A percentile compares a stretch with the other conserved stretches of the same genome.
Conservation (phyloP, 2,888 invertebrate genomes). For the Campoletis raptor region DNA sequence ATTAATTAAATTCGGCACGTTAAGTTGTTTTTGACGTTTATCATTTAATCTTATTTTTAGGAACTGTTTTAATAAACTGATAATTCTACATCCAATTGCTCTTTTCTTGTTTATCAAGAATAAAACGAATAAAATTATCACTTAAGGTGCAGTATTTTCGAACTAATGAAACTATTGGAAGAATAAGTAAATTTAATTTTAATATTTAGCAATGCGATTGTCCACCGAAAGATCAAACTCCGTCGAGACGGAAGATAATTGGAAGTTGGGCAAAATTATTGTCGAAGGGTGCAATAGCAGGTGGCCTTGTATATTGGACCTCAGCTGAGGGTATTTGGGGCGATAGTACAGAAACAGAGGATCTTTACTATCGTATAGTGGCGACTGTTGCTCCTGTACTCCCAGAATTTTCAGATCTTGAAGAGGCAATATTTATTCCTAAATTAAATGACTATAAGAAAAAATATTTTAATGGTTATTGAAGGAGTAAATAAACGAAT, state of each 20-base stretch:
- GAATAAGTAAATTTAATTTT: neutral
- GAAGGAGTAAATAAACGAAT: neutral
- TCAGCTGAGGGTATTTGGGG: conserved; percentile 85
- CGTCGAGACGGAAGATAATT: conserved; percentile 35
- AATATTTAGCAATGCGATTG: conserved; percentile 80
- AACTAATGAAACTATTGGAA: neutral
- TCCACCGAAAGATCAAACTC: conserved; percentile 71
- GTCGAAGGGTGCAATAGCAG: conserved; percentile 81
- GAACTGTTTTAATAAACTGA: neutral
- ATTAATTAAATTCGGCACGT: neutral
- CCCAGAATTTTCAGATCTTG: conserved; percentile 52
- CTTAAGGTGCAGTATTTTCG: neutral
- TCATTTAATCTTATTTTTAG: neutral
- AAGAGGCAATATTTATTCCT: conserved; percentile 63
- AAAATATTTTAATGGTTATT: neutral
- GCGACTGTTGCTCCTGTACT: conserved; percentile 67
- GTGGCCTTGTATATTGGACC: conserved; percentile 83
- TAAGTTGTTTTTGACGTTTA: neutral
- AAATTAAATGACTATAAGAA: neutral
- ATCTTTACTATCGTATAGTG: conserved; percentile 80
- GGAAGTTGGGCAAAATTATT: conserved; percentile 75
- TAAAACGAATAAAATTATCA: no score
- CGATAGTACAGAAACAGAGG: conserved; percentile 81
- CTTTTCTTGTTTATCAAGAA: no score
- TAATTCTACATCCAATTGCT: neutral